Conservation (phyloP, 2,888 invertebrate genomes). For the Aphodius sticticus region DNA sequence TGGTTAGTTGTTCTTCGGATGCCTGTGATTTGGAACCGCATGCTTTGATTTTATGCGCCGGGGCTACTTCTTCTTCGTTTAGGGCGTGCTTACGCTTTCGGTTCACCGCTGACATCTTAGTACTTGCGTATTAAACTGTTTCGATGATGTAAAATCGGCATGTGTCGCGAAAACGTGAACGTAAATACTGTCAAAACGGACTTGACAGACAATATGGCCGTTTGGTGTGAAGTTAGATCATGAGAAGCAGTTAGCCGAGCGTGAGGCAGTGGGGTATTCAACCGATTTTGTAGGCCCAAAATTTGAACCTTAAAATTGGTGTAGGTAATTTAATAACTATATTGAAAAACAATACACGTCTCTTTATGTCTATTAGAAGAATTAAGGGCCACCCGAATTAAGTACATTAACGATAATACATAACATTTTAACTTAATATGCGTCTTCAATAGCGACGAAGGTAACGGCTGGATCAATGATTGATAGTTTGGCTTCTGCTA, state of each 20-base stretch:
- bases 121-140: slow-evolving; percentile 7
- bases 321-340: too few relatives aligned
- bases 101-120: slow-evolving; percentile 51
- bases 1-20: slow-evolving; percentile 62
- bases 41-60: slow-evolving; percentile 50
- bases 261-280: too few relatives aligned
- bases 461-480: too few relatives aligned
- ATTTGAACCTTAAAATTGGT: background rate
- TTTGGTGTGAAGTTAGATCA: slow-evolving; percentile 7
- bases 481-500: too few relatives aligned
- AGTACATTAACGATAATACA: too few relatives aligned
- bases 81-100: slow-evolving; percentile 52
- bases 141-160: background rate
- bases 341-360: too few relatives aligned
- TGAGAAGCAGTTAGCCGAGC: too few relatives aligned
- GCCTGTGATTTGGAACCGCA: slow-evolving; percentile 50
- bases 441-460: too few relatives aligned
- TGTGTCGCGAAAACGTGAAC: background rate
- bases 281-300: too few relatives aligned
- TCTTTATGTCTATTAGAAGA: too few relatives aligned
- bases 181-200: slow-evolving; percentile 6
- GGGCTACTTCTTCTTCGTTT: slow-evolving; percentile 37
- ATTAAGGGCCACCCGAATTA: too few relatives aligned
- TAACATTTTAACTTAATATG: too few relatives aligned
- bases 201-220: slow-evolving; percentile 20